Evolutionary conservation across 1,140 invertebrate genomes (phyloP), one percentile per base, ranked within the genome.

Genomic region (Protaetia brevitarsis): DNA sequence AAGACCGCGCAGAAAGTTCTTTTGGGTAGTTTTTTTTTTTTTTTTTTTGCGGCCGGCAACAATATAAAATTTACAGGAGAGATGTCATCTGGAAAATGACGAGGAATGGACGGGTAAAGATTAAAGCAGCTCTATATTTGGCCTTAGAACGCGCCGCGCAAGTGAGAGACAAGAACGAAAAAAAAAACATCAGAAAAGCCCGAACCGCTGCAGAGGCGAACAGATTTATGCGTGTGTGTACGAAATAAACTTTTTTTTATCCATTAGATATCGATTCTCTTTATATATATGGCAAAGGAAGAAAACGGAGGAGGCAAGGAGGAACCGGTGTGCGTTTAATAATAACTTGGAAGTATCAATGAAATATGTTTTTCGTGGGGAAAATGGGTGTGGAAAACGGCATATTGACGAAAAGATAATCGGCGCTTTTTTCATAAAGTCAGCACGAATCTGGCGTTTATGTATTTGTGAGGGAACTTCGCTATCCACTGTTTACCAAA

Each of bases 281-380:
- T 45, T 45, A 45, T 45, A 19, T 45, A 21, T n/a, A n/a, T n/a
- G 41, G 41, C 7, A 45, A 16, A 5, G 13, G 41, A 45, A 45
- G 41, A 45, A 45, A 45, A 3, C 10, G 41, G n/a, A 21, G 41
- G 19, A 45, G 23, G 41, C 13, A 45, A 21, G 7, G 41, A 21
- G n/a, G 13, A 13, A 45, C 41, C 41, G 41, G 56, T 28, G 21
- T 34, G 28, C 28, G 56, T 58, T 58, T 58, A 58, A 58, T 58
- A 58, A 58, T 30, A 58, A 58, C 56, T 30, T 27, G 56, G 23
- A 58, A 27, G 56, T 30, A 58, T 29, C 56, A 58, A 58, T 58
- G 23, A 58, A 58, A 58, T 58, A 58, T 58, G 56, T 30, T 58
- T 29, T 58, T 58, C 56, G 56, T 58, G 1, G 23, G 28, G 56